Base-by-base conservation (phyloP, 2,888 invertebrate species). In the Athrips mouffetella region DNA sequence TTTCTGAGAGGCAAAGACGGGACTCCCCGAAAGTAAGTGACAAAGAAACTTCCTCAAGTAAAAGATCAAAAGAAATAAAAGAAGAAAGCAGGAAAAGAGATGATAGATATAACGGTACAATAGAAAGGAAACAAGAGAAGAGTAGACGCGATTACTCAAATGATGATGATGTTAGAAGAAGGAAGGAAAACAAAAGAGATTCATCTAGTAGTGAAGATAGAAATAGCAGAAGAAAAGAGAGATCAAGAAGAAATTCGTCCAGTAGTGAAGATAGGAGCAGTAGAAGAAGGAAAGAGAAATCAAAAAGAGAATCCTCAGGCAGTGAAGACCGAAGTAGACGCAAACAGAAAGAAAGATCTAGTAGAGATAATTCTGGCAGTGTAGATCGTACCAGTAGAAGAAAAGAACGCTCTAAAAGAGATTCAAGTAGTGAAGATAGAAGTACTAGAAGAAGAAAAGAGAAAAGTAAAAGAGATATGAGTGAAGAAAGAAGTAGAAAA, bases 1-100 rank as follows among this genome's bases (percentile, higher is more conserved):
- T 39, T 54, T 69, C 56, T 37, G 68, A 67, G 10, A 15, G n/a
- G 16, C 23, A n/a, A 37, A 33, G 60, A 65, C 59, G 63, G 31
- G 69, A 65, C 13, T 55, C 61, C 1, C 52, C 54, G 37, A 63
- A 49, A 37, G 20, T 39, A 54, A 71, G 55, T 33, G 69, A 67
- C 30, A 73, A 52, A 39, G 74, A 70, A 51, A 58, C 67, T 30
- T 65, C 74, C 0, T 76, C 76, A 10, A 70, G 65, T 48, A 67
- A 56, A 37, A 69, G 60, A 50, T 54, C 55, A n/a, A 69, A 63
- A 58, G 29, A 63, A 63, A 30, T 5, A 15, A 16, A 2, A 31
- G 44, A 44, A 21, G 63, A 64, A 3, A 40, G 57, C 16, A 58
- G 51, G 49, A 63, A 47, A 46, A 64, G 67, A 7, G 56, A 62